These are phyloP conservation scores for Neodontobutis hainanensis DNA, from an alignment of 2,113 vertebrate genomes.

Conservation along the genomic window DNA sequence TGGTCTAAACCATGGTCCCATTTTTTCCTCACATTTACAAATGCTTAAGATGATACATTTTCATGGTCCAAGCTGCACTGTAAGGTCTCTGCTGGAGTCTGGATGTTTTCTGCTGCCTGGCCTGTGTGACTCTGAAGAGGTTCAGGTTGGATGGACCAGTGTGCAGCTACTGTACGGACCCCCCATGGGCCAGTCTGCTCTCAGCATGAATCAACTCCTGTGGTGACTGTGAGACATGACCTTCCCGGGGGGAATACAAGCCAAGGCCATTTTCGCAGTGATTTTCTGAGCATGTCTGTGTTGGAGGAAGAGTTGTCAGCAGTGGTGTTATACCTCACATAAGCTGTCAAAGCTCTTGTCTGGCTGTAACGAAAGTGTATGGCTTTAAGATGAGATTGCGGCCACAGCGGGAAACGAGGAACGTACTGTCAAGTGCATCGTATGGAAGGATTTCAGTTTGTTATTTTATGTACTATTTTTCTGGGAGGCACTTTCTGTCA, in stretches of 20 bases:
- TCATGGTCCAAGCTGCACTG: neutral
- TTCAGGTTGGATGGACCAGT: slow-evolving; percentile 9
- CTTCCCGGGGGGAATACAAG: slow-evolving; percentile 16
- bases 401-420: neutral
- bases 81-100: slow-evolving; percentile 1
- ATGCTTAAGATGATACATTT: too few relatives aligned
- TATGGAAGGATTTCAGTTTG: neutral
- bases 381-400: neutral
- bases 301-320: neutral
- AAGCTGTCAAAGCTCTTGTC: slow-evolving; percentile 13
- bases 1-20: too few relatives aligned
- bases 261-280: slow-evolving; percentile 18
- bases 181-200: neutral
- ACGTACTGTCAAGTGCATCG: slow-evolving; percentile 3
- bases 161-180: slow-evolving; percentile 15
- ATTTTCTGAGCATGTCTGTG: slow-evolving; percentile 18
- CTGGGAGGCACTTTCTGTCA: neutral
- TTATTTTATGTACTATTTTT: neutral
- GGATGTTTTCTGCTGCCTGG: neutral
- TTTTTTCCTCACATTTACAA: too few relatives aligned
- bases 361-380: neutral
- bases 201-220: slow-evolving; percentile 30
- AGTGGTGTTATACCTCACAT: slow-evolving; percentile 6
- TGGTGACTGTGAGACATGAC: slow-evolving; percentile 30
- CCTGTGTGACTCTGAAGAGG: neutral